These are phyloP conservation scores for Tetramorium bicarinatum DNA, from an alignment of 2,888 invertebrate genomes.

Conservation along the genomic window DNA sequence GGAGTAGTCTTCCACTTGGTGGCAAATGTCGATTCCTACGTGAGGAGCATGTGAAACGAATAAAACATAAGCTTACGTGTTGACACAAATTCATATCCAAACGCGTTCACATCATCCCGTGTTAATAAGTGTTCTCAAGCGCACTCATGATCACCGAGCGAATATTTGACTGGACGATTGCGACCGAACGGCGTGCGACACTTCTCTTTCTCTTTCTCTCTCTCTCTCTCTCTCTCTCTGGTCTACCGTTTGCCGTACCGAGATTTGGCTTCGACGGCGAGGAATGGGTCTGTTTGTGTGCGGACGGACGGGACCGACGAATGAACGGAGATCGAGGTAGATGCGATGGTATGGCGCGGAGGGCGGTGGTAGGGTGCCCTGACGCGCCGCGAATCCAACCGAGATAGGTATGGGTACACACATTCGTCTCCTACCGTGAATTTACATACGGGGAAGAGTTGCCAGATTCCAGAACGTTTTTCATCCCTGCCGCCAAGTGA, in stretches of 20 bases:
- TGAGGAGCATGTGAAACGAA: background rate
- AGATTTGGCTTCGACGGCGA: conserved; percentile 37
- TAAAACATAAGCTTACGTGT: background rate
- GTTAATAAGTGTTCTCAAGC: conserved; percentile 63
- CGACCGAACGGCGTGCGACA: conserved; percentile 80
- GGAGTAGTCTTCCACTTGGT: background rate
- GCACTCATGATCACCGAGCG: conserved; percentile 36
- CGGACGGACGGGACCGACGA: conserved; percentile 16
- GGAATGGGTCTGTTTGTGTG: conserved; percentile 57
- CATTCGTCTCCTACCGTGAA: conserved; percentile 55
- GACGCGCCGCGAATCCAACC: conserved; percentile 50
- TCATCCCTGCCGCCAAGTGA: conserved; percentile 52
- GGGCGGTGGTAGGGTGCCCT: conserved; percentile 27
- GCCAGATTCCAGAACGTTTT: conserved; percentile 64
- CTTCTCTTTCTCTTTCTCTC: conserved; percentile 58
- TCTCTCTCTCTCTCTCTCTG: background rate
- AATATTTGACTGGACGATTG: conserved; percentile 79
- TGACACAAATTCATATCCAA: background rate
- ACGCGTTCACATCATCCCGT: background rate
- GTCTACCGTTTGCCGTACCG: conserved; percentile 60
- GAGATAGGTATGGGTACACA: conserved; percentile 52
- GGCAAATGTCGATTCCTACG: background rate
- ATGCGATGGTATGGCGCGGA: background rate
- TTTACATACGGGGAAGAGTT: conserved; percentile 55
- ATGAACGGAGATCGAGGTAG: conserved; percentile 45